phyloP scores from a whole-genome alignment of 2,113 vertebrate genomes.

The Numida meleagris region DNA sequence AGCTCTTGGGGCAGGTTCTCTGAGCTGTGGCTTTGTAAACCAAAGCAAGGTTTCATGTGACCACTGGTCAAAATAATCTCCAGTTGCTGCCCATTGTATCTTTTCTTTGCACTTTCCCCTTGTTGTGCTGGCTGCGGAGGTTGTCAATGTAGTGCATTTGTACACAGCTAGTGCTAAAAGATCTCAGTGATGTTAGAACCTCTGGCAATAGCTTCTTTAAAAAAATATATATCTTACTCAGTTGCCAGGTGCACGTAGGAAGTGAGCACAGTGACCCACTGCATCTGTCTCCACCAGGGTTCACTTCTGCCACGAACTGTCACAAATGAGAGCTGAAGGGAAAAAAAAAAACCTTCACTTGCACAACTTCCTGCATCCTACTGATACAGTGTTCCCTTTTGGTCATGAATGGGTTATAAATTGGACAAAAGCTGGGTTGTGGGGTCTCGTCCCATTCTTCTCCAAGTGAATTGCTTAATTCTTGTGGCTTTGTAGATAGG shows the following conservation, averaged over 20 bases:
- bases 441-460: neutral
- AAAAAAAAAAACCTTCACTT: neutral
- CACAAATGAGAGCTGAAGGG: neutral
- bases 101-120: neutral
- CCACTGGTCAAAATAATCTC: neutral
- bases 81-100: fast-evolving
- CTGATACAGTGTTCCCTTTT: conserved; percentile 34
- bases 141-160: neutral
- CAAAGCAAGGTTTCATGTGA: neutral
- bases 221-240: neutral
- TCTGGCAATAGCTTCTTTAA: neutral
- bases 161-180: neutral
- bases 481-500: neutral
- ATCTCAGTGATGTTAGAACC: neutral
- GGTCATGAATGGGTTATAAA: conserved; percentile 50
- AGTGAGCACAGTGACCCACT: neutral
- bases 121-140: neutral
- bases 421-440: conserved; percentile 50
- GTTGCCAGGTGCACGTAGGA: neutral
- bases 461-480: conserved; percentile 55
- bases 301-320: neutral
- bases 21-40: neutral
- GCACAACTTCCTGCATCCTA: conserved; percentile 4
- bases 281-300: neutral
- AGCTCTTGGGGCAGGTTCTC: neutral